phyloP scores from a whole-genome alignment of 2,797 vertebrate genomes.

The Rallus crepitans region DNA sequence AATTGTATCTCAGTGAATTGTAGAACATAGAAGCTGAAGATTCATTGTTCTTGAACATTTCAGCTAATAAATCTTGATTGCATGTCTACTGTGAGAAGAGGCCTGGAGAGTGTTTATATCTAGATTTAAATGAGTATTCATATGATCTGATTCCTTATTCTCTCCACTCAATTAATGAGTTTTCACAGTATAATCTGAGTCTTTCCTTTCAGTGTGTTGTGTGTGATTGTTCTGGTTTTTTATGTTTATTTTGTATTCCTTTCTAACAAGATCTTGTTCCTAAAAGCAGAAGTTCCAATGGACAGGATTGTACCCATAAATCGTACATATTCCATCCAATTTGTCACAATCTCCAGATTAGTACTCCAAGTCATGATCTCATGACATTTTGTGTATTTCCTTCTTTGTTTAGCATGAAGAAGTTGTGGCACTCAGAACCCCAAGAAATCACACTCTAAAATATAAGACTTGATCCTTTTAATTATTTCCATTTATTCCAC shows the following conservation, averaged over 20 bases:
- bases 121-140: neutral
- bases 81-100: neutral
- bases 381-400: neutral
- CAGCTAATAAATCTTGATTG: neutral
- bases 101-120: neutral
- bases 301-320: neutral
- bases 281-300: neutral
- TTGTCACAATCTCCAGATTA: neutral
- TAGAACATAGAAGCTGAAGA: neutral
- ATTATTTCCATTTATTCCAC: neutral
- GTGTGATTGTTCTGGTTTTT: neutral
- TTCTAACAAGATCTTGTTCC: neutral
- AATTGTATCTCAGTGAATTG: neutral
- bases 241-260: neutral
- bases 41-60: neutral
- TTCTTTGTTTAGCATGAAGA: neutral
- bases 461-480: neutral
- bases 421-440: neutral
- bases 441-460: neutral
- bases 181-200: neutral
- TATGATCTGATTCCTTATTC: neutral
- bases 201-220: neutral
- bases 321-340: neutral
- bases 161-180: neutral
- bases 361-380: neutral